A percentile compares a stretch with the other conserved stretches of the same genome.
These are phyloP conservation scores for Lepidurus arcticus DNA, from an alignment of 1,140 invertebrate species.

Conservation along the genomic window DNA sequence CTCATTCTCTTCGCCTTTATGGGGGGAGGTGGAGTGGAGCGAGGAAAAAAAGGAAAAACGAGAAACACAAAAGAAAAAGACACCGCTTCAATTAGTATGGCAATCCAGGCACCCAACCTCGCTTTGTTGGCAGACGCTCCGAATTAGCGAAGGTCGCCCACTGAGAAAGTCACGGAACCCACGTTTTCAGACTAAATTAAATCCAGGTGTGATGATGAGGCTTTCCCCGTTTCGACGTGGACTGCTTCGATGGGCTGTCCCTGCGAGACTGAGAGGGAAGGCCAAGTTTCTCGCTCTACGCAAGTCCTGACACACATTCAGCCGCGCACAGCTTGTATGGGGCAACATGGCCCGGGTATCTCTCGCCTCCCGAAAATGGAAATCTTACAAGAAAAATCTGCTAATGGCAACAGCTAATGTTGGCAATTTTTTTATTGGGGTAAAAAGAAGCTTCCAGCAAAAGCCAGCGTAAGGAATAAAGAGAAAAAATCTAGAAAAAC, in stretches of 20 bases:
- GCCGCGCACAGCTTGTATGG: background rate
- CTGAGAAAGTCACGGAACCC: background rate
- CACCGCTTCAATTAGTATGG: slow-evolving; percentile 7
- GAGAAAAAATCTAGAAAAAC: no score
- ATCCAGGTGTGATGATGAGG: background rate
- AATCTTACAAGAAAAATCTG: no score
- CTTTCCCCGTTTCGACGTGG: background rate
- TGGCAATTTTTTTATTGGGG: no score
- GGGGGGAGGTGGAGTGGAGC: background rate
- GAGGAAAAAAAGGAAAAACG: slow-evolving; percentile 29
- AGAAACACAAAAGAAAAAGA: slow-evolving; percentile 29
- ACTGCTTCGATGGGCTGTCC: background rate
- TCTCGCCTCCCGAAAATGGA: no score
- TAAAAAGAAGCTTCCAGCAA: no score
- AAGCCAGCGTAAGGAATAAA: no score
- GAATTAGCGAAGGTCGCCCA: slow-evolving; percentile 3
- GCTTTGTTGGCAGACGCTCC: background rate
- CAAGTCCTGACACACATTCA: background rate
- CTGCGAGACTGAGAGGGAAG: background rate
- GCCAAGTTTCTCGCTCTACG: background rate
- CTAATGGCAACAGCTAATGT: no score
- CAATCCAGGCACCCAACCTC: background rate
- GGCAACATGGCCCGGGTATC: background rate
- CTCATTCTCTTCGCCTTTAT: slow-evolving; percentile 7
- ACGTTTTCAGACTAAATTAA: background rate